These are phyloP conservation scores for Stenotaenia linearis DNA, from an alignment of 2,888 invertebrate species.

Conservation along the genomic window DNA sequence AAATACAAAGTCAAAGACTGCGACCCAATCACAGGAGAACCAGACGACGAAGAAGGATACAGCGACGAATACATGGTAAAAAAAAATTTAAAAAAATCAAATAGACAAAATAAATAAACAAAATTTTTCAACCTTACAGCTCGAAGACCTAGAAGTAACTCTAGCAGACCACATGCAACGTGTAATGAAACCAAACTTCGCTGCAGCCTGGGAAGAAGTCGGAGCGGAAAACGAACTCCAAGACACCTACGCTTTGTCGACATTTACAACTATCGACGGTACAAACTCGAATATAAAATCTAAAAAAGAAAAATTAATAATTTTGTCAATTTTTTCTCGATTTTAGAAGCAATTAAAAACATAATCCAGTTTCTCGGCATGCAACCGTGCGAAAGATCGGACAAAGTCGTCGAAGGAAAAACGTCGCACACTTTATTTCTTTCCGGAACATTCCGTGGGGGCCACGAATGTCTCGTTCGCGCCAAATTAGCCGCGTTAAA, in stretches of 20 bases:
- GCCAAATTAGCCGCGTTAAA: conserved; percentile 72
- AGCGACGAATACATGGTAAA: conserved; percentile 78
- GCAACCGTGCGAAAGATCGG: conserved; percentile 76
- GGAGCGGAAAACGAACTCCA: conserved; percentile 65
- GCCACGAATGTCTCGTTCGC: conserved; percentile 78
- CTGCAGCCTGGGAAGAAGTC: conserved; percentile 71
- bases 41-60: conserved; percentile 96
- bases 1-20: conserved; percentile 95
- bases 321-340: background rate
- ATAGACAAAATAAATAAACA: background rate
- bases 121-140: conserved; percentile 47
- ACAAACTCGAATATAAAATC: background rate
- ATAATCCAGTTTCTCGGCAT: conserved; percentile 76
- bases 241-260: conserved; percentile 85
- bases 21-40: conserved; percentile 86
- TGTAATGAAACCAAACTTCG: conserved; percentile 69
- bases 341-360: conserved; percentile 67
- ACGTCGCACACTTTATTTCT: conserved; percentile 72
- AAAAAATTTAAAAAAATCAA: background rate
- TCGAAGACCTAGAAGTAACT: conserved; percentile 85
- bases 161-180: conserved; percentile 80
- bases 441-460: conserved; percentile 84
- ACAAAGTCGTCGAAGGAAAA: conserved; percentile 74
- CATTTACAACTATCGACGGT: conserved; percentile 68
- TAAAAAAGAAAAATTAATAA: too few species aligned